phyloP scores from a whole-genome alignment of 2,797 vertebrate species.

The Jordanella pulchra region DNA sequence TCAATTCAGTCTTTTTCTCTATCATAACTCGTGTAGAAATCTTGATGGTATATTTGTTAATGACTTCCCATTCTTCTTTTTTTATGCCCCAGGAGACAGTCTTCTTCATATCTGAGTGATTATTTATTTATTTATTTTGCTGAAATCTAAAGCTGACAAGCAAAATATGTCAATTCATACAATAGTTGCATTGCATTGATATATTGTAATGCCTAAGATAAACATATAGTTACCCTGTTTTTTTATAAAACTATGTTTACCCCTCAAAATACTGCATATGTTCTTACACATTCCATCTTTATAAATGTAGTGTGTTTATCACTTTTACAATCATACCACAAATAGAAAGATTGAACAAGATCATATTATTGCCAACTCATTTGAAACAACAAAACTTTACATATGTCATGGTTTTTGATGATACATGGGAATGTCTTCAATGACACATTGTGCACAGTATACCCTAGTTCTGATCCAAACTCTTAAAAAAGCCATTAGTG shows the following conservation, averaged over 20 bases:
- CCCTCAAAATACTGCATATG: conserved; percentile 8
- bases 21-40: conserved; percentile 55
- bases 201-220: conserved; percentile 32
- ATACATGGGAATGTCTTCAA: neutral
- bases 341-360: neutral
- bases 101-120: conserved; percentile 56
- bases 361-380: neutral
- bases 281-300: neutral
- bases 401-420: neutral
- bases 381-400: neutral
- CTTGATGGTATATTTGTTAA: conserved; percentile 57
- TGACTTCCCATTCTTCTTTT: conserved; percentile 57
- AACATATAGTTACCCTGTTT: conserved; percentile 18
- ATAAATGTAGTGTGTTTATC: neutral
- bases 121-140: conserved; percentile 66
- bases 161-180: conserved; percentile 45
- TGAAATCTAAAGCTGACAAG: conserved; percentile 45
- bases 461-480: neutral
- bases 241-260: conserved; percentile 7
- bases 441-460: too few relatives aligned
- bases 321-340: neutral
- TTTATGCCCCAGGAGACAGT: conserved; percentile 37
- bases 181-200: conserved; percentile 36
- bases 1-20: conserved; percentile 35
- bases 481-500: neutral